Percentiles rank a stretch among this genome's conserved stretches.
Conservation (phyloP, 1,140 invertebrate genomes). For the Glossosoma conforme region DNA sequence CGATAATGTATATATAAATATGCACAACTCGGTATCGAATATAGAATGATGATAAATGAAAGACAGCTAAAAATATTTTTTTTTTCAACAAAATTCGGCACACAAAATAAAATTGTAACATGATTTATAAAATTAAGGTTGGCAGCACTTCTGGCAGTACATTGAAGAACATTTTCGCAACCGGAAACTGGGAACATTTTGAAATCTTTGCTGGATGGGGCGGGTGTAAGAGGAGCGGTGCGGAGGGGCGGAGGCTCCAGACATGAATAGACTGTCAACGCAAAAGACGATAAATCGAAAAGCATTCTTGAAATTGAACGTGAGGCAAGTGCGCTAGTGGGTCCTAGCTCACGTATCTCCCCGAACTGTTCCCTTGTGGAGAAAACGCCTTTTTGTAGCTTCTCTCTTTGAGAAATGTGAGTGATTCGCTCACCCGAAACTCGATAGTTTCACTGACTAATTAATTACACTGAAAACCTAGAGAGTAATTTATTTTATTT, state of each 20-base stretch:
- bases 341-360: not conserved
- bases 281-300: conserved; percentile 10
- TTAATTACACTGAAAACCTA: no score
- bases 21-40: no score
- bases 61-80: no score
- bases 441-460: no score
- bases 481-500: no score
- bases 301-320: conserved; percentile 4
- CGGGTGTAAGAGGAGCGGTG: not conserved
- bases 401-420: not conserved
- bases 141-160: no score
- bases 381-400: not conserved
- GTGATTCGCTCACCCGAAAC: no score
- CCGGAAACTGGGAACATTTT: conserved; percentile 1
- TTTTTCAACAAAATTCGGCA: no score
- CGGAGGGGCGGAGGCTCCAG: not conserved
- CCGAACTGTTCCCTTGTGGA: not conserved
- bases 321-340: not conserved
- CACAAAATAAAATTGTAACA: no score
- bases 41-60: no score
- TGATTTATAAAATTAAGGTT: no score
- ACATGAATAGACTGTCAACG: conserved; percentile 15
- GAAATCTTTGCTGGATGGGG: not conserved
- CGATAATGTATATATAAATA: no score
- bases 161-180: not conserved